These are phyloP conservation scores for Dipus sagitta DNA, from an alignment of 2,797 vertebrate genomes.

Conservation along the genomic window DNA sequence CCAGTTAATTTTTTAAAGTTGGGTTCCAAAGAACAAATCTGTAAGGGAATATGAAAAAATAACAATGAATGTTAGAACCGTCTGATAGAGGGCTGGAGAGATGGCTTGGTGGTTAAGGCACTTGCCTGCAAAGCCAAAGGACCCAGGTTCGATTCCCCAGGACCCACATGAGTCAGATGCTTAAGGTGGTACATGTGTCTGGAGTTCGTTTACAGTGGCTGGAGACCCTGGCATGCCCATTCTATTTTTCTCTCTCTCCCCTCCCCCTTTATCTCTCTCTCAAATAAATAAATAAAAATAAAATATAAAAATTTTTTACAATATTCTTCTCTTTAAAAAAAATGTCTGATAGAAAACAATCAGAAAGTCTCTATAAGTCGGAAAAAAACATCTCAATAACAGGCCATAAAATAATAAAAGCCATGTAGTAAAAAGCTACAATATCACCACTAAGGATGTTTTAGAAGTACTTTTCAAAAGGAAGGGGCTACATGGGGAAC, in stretches of 20 bases:
- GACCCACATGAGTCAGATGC: too few relatives aligned
- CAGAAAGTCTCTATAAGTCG: background rate
- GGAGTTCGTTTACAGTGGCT: too few relatives aligned
- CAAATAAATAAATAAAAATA: too few relatives aligned
- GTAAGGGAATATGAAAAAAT: background rate
- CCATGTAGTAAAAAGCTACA: background rate
- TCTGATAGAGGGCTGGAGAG: too few relatives aligned
- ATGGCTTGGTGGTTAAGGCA: too few relatives aligned
- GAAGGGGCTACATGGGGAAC: background rate
- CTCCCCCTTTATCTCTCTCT: too few relatives aligned
- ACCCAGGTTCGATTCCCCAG: too few relatives aligned
- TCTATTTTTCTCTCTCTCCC: too few relatives aligned
- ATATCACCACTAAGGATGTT: background rate
- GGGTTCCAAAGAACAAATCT: conserved; percentile 9
- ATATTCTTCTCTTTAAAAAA: background rate
- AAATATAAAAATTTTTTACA: too few relatives aligned
- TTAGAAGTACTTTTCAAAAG: background rate
- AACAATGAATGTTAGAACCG: conserved; percentile 32
- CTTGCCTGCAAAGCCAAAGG: too few relatives aligned
- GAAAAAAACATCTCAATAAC: background rate
- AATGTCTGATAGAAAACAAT: background rate
- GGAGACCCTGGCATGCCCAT: too few relatives aligned
- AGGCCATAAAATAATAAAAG: background rate
- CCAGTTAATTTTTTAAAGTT: conserved; percentile 40
- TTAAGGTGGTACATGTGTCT: too few relatives aligned